Base-by-base conservation (phyloP, 2,888 invertebrate genomes). In the Caenorhabditis sinica region DNA sequence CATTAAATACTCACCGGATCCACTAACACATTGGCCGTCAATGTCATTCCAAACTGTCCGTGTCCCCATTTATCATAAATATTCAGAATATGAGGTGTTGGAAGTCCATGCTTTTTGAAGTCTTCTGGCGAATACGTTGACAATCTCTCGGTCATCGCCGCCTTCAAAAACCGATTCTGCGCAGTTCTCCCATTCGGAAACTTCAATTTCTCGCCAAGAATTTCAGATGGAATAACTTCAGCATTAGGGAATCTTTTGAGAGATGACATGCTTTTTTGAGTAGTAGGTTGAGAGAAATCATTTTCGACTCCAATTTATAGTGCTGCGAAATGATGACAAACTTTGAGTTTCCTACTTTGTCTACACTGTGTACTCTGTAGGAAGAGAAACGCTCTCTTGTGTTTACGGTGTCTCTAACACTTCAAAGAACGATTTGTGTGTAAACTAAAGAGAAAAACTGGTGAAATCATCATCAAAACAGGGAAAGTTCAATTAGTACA, bases 51-150 rank as follows among this genome's bases (percentile, higher is more conserved):
- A 36, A 87, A 90, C 9, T 79, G 76, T 25, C 90, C 90, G 33
- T 89, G 84, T 17, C 83, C 87, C 87, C 87, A 90, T 58, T 90
- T 90, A 20, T 87, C 85, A 56, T 90, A 90, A 15, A 87, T 58
- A 61, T 87, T 88, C 17, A 88, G 61, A 36, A 87, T 69, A 23
- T 25, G 3, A 4, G 79, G 73, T n/a, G 87, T 86, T 11, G 90
- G 90, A 13, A 89, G 73, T 51, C 90, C 90, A 56, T 83, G 65
- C 15, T 82, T 83, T 11, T 36, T 73, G 2, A 76, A 68, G 30
- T 89, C 83, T 0, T 73, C 17, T 2, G 74, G 76, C n/a, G 66
- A 72, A 72, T 74, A 88, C 0, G 66, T 74, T 0, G 86, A 82
- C 0, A 75, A 58, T 13, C 66, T 68, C 61, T 89, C 89, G 13